Percentiles rank a stretch among this genome's conserved stretches.
These are phyloP conservation scores for Sabatieria punctata DNA, from an alignment of 2,888 invertebrate species.

Conservation along the genomic window DNA sequence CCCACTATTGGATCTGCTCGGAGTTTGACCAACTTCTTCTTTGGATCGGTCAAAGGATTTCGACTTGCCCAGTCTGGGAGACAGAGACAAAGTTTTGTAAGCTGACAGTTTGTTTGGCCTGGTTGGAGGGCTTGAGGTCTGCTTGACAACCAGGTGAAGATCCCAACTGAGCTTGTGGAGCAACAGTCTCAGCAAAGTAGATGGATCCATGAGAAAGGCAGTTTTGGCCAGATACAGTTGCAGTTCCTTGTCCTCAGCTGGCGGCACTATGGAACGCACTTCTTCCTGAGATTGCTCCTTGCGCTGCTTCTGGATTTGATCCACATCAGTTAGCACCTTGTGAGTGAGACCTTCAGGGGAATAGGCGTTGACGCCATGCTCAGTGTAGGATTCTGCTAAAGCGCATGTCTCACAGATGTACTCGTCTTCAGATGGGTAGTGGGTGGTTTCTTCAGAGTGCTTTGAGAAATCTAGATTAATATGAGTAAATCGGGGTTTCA, in stretches of 20 bases:
- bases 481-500: too few species aligned
- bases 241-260: too few species aligned
- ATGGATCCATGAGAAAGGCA: constrained; percentile 10
- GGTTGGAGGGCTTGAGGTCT: too few species aligned
- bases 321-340: constrained; percentile 10
- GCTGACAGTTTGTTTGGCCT: too few species aligned
- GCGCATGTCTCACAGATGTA: constrained; percentile 27
- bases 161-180: constrained; percentile 31
- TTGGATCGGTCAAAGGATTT: constrained; percentile 24
- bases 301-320: background rate
- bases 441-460: background rate
- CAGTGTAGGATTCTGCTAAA: constrained; percentile 11
- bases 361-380: background rate
- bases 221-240: too few species aligned
- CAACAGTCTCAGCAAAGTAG: constrained; percentile 24
- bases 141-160: constrained; percentile 16
- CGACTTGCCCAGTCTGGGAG: constrained; percentile 16
- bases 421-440: constrained; percentile 23
- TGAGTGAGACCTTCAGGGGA: constrained; percentile 7
- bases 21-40: constrained; percentile 16
- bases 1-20: too few species aligned
- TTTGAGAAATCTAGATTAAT: too few species aligned
- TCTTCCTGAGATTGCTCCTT: too few species aligned
- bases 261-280: too few species aligned
- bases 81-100: background rate